phyloP scores from a whole-genome alignment of 2,113 vertebrate genomes.

The Hippocampus zosterae region DNA sequence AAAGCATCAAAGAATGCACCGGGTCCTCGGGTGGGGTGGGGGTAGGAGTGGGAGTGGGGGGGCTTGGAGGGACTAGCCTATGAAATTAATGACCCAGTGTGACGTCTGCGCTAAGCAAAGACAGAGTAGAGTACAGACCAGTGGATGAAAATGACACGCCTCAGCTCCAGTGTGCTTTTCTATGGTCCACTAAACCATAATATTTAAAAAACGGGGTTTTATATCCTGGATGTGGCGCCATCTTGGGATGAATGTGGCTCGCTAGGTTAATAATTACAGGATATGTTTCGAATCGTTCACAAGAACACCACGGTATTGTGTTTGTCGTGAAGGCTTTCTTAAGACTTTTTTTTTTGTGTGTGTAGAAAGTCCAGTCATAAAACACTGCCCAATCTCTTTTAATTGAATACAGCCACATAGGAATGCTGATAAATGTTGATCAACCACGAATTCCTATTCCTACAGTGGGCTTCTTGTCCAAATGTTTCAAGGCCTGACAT shows the following conservation, averaged over 20 bases:
- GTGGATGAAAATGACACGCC: constrained; percentile 55
- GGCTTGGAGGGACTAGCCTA: constrained; percentile 26
- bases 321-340: neutral
- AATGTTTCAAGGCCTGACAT: neutral
- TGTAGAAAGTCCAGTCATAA: constrained; percentile 5
- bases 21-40: constrained; percentile 24
- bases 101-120: constrained; percentile 55
- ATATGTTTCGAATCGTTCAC: constrained; percentile 30
- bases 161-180: constrained; percentile 54
- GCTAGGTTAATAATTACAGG: constrained; percentile 33
- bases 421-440: neutral
- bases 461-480: neutral
- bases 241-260: constrained; percentile 23
- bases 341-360: neutral
- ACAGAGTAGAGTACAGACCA: constrained; percentile 48
- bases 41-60: constrained; percentile 24
- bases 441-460: neutral
- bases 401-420: neutral
- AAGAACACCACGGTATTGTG: constrained; percentile 5
- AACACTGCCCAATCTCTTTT: neutral
- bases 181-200: constrained; percentile 55
- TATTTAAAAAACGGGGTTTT: constrained; percentile 30
- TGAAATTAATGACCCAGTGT: constrained; percentile 68
- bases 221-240: constrained; percentile 36
- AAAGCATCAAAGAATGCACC: constrained; percentile 60